Evolutionary conservation across 1,140 invertebrate species (phyloP).

Genomic region (Megalonaias nervosa): DNA sequence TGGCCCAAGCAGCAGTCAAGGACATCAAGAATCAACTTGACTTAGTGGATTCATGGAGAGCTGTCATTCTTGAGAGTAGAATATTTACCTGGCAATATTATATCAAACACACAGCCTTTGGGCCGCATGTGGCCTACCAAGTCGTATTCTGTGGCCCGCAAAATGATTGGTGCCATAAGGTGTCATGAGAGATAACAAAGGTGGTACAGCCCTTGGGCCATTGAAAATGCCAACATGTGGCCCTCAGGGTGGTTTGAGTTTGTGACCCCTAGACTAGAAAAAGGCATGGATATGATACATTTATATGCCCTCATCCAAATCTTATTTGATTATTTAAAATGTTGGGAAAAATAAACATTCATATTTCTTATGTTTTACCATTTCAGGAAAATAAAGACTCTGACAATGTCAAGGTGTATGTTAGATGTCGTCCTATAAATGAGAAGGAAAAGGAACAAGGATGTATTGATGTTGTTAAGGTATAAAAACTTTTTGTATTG

Average conservation of each 20-base stretch:
- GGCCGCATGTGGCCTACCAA: too few species aligned
- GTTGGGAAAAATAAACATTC: neutral
- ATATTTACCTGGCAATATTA: too few species aligned
- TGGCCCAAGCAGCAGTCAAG: too few species aligned
- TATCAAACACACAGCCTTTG: too few species aligned
- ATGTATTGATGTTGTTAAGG: slow-evolving; percentile 73
- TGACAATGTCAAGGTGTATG: slow-evolving; percentile 90
- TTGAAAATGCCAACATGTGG: neutral
- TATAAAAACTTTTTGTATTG: slow-evolving; percentile 51
- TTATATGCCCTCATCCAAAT: neutral
- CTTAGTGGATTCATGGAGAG: too few species aligned
- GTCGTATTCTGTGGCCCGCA: too few species aligned
- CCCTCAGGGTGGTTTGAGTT: neutral
- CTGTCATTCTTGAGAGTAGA: too few species aligned
- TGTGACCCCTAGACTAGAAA: neutral
- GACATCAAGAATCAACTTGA: too few species aligned
- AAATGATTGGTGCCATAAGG: too few species aligned
- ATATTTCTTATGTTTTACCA: slow-evolving; percentile 46
- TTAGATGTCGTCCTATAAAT: slow-evolving; percentile 91
- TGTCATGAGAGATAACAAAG: too few species aligned
- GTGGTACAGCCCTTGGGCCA: too few species aligned
- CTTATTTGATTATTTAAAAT: neutral
- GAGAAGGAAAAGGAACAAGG: slow-evolving; percentile 84
- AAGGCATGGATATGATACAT: neutral
- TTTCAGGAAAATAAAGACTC: slow-evolving; percentile 48